A percentile compares a stretch with the other conserved stretches of the same genome.
Evolutionary conservation across 1,140 invertebrate genomes (phyloP).

Genomic region (Wasmannia auropunctata): DNA sequence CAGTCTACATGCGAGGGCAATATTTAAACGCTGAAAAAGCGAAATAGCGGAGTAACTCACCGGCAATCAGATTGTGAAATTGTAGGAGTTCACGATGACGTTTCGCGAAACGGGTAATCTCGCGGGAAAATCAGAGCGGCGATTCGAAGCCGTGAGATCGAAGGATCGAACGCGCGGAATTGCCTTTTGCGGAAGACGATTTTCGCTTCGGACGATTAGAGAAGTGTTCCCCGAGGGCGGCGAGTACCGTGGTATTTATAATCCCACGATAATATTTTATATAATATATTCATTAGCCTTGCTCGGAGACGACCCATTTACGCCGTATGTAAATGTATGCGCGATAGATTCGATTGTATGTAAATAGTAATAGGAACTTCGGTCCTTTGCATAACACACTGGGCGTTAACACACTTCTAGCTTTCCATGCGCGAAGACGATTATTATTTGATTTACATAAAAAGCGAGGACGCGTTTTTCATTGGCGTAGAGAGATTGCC

Average conservation of each 20-base stretch:
- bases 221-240: no score
- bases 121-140: neutral
- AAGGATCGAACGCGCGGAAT: neutral
- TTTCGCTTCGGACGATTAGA: neutral
- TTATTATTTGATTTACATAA: conserved; percentile 67
- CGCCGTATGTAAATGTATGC: conserved; percentile 72
- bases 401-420: conserved; percentile 52
- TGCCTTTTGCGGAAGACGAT: neutral
- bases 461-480: conserved; percentile 58
- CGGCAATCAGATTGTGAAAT: conserved; percentile 25
- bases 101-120: conserved; percentile 29
- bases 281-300: conserved; percentile 71
- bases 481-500: conserved; percentile 29
- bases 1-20: neutral
- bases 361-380: conserved; percentile 72
- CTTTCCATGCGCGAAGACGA: conserved; percentile 49
- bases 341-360: conserved; percentile 74
- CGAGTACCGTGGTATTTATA: neutral
- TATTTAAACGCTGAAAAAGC: neutral
- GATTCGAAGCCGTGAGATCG: neutral
- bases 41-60: neutral
- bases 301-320: conserved; percentile 66
- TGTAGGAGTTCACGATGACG: neutral
- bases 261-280: conserved; percentile 60
- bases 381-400: conserved; percentile 69